phyloP scores from a whole-genome alignment of 2,113 vertebrate genomes.

The Mormyrus iriodes region DNA sequence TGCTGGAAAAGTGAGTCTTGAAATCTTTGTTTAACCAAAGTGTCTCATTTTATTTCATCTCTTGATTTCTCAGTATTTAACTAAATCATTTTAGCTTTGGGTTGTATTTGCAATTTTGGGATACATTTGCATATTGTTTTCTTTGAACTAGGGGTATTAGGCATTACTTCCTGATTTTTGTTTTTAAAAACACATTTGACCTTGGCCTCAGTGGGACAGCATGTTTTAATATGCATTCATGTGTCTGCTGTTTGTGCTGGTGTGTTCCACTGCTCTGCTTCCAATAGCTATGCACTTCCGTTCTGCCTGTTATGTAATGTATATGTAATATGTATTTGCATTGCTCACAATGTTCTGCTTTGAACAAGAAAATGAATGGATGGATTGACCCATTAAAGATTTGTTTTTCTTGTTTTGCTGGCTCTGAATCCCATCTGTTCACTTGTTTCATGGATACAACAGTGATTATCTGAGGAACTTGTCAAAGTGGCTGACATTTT shows the following conservation, averaged over 20 bases:
- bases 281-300: not conserved
- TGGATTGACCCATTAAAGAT: not conserved
- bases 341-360: not conserved
- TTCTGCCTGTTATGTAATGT: not conserved
- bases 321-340: not conserved
- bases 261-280: not conserved
- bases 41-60: not conserved
- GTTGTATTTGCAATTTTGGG: conserved; percentile 20
- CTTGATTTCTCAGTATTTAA: not conserved
- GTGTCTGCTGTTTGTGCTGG: not conserved
- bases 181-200: not conserved
- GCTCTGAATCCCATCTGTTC: conserved; percentile 15
- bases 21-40: not conserved
- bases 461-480: conserved; percentile 11
- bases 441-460: not conserved
- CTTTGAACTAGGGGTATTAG: conserved; percentile 44
- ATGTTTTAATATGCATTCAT: not conserved
- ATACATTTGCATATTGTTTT: conserved; percentile 24
- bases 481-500: conserved; percentile 9
- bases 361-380: not conserved
- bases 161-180: not conserved
- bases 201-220: not conserved
- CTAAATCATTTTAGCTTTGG: not conserved
- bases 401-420: not conserved
- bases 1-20: too few species aligned